Evolutionary conservation across 2,797 vertebrate species (phyloP).

Genomic region (Bufotes viridis): DNA sequence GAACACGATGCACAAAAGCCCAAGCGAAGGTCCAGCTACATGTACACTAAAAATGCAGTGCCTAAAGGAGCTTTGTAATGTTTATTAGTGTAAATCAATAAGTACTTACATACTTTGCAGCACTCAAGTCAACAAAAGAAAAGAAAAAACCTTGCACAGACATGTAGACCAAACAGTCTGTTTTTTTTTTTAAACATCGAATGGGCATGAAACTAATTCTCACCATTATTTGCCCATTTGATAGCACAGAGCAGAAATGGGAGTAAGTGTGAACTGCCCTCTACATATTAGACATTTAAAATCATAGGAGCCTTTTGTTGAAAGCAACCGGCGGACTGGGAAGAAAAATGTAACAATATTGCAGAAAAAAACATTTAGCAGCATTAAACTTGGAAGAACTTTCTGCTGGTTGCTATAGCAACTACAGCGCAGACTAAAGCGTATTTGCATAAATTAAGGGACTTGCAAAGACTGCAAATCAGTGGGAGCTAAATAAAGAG

Average conservation of each 20-base stretch:
- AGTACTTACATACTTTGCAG: background rate
- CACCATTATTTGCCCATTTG: background rate
- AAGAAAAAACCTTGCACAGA: background rate
- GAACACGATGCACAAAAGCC: background rate
- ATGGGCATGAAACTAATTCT: background rate
- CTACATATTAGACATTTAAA: no score
- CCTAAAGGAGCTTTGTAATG: background rate
- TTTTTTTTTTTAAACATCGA: no score
- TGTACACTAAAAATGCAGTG: background rate
- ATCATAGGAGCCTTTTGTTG: background rate
- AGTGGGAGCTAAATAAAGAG: constrained; percentile 65
- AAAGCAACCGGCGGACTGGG: background rate
- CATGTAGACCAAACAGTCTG: no score
- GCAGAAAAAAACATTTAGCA: constrained; percentile 43
- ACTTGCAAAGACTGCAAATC: constrained; percentile 61
- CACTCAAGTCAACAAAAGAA: background rate
- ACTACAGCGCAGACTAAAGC: constrained; percentile 42
- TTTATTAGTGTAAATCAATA: background rate
- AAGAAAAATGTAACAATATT: constrained; percentile 42
- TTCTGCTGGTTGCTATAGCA: constrained; percentile 45
- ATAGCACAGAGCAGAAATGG: background rate
- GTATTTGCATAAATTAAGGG: constrained; percentile 44
- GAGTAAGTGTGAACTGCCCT: background rate
- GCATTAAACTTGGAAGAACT: constrained; percentile 46
- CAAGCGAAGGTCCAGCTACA: background rate